Percentiles rank a stretch among this genome's conserved stretches.
These are phyloP conservation scores for Tribolium madens DNA, from an alignment of 1,140 invertebrate species.

Conservation along the genomic window DNA sequence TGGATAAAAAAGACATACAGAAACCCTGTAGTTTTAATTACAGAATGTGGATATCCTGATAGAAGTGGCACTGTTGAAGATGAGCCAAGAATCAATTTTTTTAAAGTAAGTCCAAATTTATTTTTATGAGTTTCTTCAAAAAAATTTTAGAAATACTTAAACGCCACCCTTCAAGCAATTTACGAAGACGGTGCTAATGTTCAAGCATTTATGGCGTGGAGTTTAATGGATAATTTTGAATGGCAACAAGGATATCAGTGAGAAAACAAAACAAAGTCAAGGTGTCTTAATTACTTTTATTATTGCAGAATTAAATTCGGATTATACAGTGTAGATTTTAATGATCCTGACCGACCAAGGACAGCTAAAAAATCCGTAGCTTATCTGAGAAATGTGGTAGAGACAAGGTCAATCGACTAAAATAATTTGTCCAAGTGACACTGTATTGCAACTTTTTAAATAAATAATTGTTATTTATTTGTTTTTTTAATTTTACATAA, in stretches of 20 bases:
- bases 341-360: constrained; percentile 72
- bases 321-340: constrained; percentile 80
- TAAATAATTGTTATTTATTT: constrained; percentile 2
- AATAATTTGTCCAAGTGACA: neutral
- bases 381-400: constrained; percentile 42
- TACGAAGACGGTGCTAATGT: constrained; percentile 76
- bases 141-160: constrained; percentile 69
- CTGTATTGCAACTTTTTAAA: neutral
- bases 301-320: constrained; percentile 77
- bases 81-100: constrained; percentile 67
- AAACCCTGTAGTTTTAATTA: constrained; percentile 77
- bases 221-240: constrained; percentile 84
- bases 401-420: neutral
- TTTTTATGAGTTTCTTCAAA: neutral
- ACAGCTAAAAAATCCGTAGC: constrained; percentile 61
- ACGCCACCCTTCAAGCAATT: constrained; percentile 73
- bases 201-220: constrained; percentile 78
- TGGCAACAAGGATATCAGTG: constrained; percentile 76
- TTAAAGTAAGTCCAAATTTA: constrained; percentile 61
- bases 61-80: constrained; percentile 66
- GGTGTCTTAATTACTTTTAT: constrained; percentile 27
- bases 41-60: constrained; percentile 80
- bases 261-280: constrained; percentile 51
- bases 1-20: constrained; percentile 79
- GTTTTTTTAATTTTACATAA: neutral